Percentiles rank a stretch among this genome's conserved stretches.
These are phyloP conservation scores for Volucella inflata DNA, from an alignment of 2,888 invertebrate species.

Conservation along the genomic window DNA sequence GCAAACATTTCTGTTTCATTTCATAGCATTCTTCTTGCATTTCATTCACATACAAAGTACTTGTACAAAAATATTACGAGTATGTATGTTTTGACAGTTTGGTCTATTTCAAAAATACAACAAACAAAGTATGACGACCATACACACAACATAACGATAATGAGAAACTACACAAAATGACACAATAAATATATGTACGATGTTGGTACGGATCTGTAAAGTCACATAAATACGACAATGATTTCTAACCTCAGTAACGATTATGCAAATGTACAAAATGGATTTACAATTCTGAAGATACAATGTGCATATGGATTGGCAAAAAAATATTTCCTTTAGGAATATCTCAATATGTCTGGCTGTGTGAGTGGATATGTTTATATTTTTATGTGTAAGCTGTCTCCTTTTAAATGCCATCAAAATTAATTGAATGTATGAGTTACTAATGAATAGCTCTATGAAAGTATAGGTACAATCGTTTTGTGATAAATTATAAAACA, in stretches of 20 bases:
- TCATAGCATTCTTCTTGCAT: not conserved
- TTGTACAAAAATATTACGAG: not conserved
- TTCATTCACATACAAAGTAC: not conserved
- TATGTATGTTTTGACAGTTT: slow-evolving; percentile 35
- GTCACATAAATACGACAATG: slow-evolving; percentile 36
- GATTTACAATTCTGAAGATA: slow-evolving; percentile 30
- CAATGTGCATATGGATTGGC: not conserved
- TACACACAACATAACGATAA: slow-evolving; percentile 45
- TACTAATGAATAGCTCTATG: not conserved
- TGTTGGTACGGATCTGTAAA: slow-evolving; percentile 14
- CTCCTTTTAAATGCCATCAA: slow-evolving; percentile 34
- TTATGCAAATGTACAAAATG: not conserved
- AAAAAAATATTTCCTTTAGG: too few species aligned
- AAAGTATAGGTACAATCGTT: not conserved
- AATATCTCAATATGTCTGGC: too few species aligned
- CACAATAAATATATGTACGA: slow-evolving; percentile 37
- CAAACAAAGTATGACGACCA: slow-evolving; percentile 41
- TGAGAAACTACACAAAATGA: slow-evolving; percentile 41
- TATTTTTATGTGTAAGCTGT: slow-evolving; percentile 7
- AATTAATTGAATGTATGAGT: slow-evolving; percentile 13
- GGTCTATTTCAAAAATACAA: slow-evolving; percentile 1
- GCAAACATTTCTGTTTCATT: slow-evolving; percentile 3
- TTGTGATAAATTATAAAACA: slow-evolving; percentile 51
- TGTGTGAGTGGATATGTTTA: slow-evolving; percentile 24
- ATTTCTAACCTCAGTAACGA: slow-evolving; percentile 24